Percentiles rank a stretch among this genome's conserved stretches.
These are phyloP conservation scores for Patagioenas fasciata DNA, from an alignment of 2,113 vertebrate genomes.

Conservation along the genomic window DNA sequence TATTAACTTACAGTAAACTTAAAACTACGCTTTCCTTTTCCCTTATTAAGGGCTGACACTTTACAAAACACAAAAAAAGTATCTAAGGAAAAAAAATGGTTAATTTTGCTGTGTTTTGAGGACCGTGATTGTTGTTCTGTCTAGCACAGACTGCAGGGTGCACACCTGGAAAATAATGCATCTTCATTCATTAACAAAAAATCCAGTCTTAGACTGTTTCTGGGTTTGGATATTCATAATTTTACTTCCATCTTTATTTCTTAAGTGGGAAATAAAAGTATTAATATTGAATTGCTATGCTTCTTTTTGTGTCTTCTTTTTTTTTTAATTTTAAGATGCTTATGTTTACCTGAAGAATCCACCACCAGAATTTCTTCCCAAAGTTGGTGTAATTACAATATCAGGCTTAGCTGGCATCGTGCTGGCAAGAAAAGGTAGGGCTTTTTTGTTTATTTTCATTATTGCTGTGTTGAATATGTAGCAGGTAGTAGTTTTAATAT, in stretches of 20 bases:
- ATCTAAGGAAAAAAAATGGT: neutral
- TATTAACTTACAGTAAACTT: neutral
- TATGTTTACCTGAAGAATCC: conserved; percentile 89
- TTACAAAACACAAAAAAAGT: neutral
- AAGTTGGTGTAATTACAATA: conserved; percentile 80
- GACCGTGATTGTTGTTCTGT: neutral
- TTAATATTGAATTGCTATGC: neutral
- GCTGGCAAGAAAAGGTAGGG: conserved; percentile 84
- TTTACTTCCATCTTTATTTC: neutral
- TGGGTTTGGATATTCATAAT: neutral
- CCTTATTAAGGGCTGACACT: neutral
- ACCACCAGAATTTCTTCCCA: conserved; percentile 86
- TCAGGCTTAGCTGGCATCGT: conserved; percentile 84
- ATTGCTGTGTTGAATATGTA: neutral
- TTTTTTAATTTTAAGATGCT: conserved; percentile 73
- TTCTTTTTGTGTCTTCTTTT: neutral
- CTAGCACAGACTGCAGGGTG: neutral
- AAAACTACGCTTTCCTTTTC: neutral
- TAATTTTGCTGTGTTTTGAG: neutral
- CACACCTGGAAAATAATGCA: neutral
- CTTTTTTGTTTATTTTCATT: neutral
- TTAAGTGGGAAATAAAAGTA: neutral
- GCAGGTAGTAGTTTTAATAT: neutral
- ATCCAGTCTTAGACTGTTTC: neutral
- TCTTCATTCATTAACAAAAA: neutral